phyloP scores from a whole-genome alignment of 2,888 invertebrate genomes.

The Latrodectus hesperus region DNA sequence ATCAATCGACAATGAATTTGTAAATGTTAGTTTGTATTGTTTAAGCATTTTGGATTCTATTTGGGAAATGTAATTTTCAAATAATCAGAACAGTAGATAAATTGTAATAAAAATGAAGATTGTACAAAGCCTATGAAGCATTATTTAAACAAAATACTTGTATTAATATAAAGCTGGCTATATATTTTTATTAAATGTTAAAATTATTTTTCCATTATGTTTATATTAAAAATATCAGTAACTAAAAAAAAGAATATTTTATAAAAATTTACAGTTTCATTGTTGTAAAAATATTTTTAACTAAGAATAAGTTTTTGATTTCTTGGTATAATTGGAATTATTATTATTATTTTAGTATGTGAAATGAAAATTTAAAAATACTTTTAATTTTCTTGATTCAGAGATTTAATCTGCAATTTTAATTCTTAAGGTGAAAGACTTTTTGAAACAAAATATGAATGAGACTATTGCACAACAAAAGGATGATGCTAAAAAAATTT shows the following conservation, averaged over 20 bases:
- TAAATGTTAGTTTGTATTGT: too few species aligned
- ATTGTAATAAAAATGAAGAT: too few species aligned
- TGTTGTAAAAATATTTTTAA: background rate
- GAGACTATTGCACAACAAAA: constrained; percentile 12
- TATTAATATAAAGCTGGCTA: too few species aligned
- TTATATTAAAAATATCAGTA: too few species aligned
- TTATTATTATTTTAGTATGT: background rate
- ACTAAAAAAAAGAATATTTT: background rate
- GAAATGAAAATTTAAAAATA: background rate
- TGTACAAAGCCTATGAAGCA: too few species aligned
- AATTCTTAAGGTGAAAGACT: constrained; percentile 30
- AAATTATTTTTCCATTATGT: too few species aligned
- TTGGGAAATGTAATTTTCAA: background rate
- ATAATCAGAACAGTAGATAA: too few species aligned
- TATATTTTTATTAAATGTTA: too few species aligned
- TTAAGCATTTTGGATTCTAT: too few species aligned
- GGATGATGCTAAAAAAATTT: constrained; percentile 25
- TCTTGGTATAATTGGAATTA: background rate
- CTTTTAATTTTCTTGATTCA: background rate
- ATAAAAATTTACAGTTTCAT: background rate
- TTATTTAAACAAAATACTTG: too few species aligned
- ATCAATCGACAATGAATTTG: too few species aligned
- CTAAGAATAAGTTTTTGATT: too few species aligned
- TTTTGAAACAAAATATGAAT: constrained; percentile 54
- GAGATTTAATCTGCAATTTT: background rate